These are phyloP conservation scores for Ellobius talpinus DNA, from an alignment of 2,113 vertebrate species.

Conservation along the genomic window DNA sequence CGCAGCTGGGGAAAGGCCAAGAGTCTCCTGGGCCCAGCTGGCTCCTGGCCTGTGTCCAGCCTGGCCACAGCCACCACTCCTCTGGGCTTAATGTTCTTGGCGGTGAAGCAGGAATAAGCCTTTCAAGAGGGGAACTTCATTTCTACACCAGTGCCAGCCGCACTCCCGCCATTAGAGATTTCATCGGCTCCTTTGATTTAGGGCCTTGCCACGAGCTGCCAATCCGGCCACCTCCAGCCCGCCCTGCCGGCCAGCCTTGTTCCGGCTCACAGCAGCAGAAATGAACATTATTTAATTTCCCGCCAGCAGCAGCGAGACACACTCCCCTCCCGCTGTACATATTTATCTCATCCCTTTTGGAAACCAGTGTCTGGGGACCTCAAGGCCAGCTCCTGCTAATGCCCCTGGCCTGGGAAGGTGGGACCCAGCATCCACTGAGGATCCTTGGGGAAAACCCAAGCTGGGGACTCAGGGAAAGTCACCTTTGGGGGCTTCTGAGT, in stretches of 20 bases:
- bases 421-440: background rate
- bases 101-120: slow-evolving; percentile 70
- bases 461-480: no score
- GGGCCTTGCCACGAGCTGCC: slow-evolving; percentile 77
- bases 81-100: slow-evolving; percentile 62
- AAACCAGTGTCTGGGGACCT: slow-evolving; percentile 24
- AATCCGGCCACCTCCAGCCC: slow-evolving; percentile 47
- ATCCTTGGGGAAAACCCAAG: background rate
- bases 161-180: slow-evolving; percentile 80
- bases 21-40: background rate
- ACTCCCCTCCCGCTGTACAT: background rate
- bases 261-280: slow-evolving; percentile 73
- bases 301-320: slow-evolving; percentile 51
- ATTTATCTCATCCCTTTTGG: slow-evolving; percentile 69
- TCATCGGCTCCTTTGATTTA: slow-evolving; percentile 83
- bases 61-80: slow-evolving; percentile 47
- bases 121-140: slow-evolving; percentile 68
- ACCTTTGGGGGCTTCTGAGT: no score
- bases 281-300: slow-evolving; percentile 80
- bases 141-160: slow-evolving; percentile 68
- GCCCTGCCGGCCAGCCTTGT: slow-evolving; percentile 62
- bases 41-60: slow-evolving; percentile 68
- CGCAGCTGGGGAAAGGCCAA: background rate
- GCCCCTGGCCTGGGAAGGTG: background rate
- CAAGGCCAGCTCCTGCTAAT: background rate